phyloP scores from a whole-genome alignment of 2,888 invertebrate genomes.

The Eustalomyia histrio region DNA sequence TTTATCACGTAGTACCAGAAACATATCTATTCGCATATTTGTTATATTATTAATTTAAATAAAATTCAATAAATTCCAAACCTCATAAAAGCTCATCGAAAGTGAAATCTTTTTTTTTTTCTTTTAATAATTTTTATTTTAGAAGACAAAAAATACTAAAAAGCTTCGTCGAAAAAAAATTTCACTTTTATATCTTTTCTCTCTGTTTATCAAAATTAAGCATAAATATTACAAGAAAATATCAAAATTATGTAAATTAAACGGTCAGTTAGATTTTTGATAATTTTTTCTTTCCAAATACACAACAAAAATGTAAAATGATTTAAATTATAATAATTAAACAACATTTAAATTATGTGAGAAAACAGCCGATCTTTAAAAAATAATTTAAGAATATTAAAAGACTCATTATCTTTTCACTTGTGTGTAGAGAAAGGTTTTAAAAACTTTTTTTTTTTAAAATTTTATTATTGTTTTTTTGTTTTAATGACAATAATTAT shows the following conservation, averaged over 20 bases:
- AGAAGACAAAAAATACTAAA: neutral
- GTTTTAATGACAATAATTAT: constrained; percentile 34
- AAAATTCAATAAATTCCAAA: neutral
- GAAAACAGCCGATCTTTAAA: neutral
- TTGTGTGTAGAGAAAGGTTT: constrained; percentile 14
- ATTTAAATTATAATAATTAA: neutral
- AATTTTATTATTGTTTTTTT: neutral
- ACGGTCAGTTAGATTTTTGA: neutral
- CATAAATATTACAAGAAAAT: neutral
- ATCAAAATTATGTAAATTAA: neutral
- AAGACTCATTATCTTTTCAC: neutral
- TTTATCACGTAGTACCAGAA: too few relatives aligned
- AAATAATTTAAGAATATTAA: neutral
- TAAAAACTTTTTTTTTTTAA: neutral
- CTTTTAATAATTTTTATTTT: too few relatives aligned
- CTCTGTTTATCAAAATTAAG: neutral
- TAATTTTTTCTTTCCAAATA: too few relatives aligned
- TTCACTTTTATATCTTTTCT: neutral
- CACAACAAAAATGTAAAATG: neutral
- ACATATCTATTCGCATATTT: too few relatives aligned
- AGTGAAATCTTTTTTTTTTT: neutral
- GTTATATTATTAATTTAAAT: neutral
- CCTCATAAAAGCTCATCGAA: neutral
- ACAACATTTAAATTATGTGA: neutral
- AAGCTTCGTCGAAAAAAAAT: neutral